Evolutionary conservation across 1,140 invertebrate species (phyloP).

Genomic region (Calephelis virginiensis): DNA sequence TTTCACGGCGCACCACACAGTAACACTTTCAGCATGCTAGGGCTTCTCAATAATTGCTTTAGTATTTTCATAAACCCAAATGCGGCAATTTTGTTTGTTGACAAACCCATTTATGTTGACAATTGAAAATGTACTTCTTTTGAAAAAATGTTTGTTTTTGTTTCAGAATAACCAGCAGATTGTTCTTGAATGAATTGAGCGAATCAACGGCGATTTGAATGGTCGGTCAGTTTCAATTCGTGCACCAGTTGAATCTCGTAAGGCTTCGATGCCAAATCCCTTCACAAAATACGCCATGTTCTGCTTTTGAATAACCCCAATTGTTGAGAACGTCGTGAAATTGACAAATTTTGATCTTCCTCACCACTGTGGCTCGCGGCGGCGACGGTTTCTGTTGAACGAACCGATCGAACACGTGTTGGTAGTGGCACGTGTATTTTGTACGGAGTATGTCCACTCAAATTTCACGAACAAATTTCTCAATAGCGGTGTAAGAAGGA

Average conservation of each 20-base stretch:
- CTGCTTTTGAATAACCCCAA: not conserved
- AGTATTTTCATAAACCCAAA: slow-evolving; percentile 10
- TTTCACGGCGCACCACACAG: slow-evolving; percentile 20
- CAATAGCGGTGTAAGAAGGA: too few relatives aligned
- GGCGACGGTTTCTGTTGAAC: not conserved
- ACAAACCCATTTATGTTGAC: too few relatives aligned
- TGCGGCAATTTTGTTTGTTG: slow-evolving; percentile 8
- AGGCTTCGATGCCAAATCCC: slow-evolving; percentile 2
- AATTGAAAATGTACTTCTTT: not conserved
- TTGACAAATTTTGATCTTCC: not conserved
- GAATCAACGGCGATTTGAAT: slow-evolving; percentile 3
- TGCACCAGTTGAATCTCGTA: slow-evolving; percentile 1
- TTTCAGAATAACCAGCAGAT: not conserved
- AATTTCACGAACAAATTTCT: too few relatives aligned
- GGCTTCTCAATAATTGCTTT: slow-evolving; percentile 15
- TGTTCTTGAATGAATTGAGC: not conserved
- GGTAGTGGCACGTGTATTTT: too few relatives aligned
- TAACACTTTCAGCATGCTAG: slow-evolving; percentile 10
- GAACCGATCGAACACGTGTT: too few relatives aligned
- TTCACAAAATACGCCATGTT: slow-evolving; percentile 1
- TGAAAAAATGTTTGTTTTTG: not conserved
- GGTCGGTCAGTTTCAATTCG: slow-evolving; percentile 7
- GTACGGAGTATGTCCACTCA: too few relatives aligned
- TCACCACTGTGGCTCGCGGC: slow-evolving; percentile 8
- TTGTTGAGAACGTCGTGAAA: slow-evolving; percentile 5